A percentile compares a stretch with the other conserved stretches of the same genome.
phyloP scores from a whole-genome alignment of 2,797 vertebrate genomes.

The Etheostoma perlongum region DNA sequence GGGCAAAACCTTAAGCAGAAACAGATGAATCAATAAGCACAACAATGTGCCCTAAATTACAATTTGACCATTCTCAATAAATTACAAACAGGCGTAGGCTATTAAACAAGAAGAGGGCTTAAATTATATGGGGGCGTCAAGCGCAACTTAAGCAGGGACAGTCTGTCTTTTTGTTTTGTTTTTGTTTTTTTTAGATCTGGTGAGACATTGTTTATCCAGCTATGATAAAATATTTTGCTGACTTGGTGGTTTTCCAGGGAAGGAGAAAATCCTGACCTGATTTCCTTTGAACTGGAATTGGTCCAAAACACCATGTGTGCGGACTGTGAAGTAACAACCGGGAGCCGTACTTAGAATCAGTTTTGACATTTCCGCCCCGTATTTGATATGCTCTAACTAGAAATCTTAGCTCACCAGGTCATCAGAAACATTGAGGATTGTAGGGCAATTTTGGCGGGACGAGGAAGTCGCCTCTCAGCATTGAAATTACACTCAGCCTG shows the following conservation, averaged over 20 bases:
- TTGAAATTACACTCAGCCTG: background rate
- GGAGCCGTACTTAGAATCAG: slow-evolving; percentile 71
- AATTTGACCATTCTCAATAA: background rate
- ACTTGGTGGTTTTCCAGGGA: slow-evolving; percentile 49
- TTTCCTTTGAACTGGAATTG: slow-evolving; percentile 70
- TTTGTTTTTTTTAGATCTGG: slow-evolving; percentile 9
- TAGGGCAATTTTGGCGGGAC: background rate
- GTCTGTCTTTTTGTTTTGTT: background rate
- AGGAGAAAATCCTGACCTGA: slow-evolving; percentile 75
- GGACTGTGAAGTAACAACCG: slow-evolving; percentile 70
- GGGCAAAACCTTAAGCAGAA: background rate
- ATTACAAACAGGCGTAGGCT: background rate
- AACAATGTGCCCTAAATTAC: background rate
- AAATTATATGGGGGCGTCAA: background rate
- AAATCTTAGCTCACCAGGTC: slow-evolving; percentile 50
- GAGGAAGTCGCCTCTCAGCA: background rate
- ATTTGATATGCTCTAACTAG: slow-evolving; percentile 37
- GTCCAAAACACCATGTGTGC: slow-evolving; percentile 64
- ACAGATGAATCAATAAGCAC: background rate
- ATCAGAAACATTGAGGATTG: slow-evolving; percentile 34
- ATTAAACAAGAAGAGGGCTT: background rate
- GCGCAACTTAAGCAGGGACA: background rate
- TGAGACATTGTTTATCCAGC: slow-evolving; percentile 44
- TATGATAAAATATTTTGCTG: slow-evolving; percentile 52
- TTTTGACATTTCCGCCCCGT: slow-evolving; percentile 56